phyloP scores from a whole-genome alignment of 1,140 invertebrate genomes.

The Papilio machaon region DNA sequence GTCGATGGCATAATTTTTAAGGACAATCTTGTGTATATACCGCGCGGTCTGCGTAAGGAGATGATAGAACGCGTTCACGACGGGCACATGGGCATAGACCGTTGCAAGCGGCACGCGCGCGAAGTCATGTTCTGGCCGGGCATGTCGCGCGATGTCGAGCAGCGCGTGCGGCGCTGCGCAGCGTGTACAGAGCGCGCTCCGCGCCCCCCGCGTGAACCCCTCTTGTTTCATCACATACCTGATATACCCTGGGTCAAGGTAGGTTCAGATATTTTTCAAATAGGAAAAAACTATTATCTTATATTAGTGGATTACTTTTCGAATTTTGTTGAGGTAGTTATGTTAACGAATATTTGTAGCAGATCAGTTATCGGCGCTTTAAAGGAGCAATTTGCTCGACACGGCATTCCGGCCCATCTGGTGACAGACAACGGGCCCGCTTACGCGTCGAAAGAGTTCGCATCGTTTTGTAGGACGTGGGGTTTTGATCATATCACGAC shows the following conservation, averaged over 20 bases:
- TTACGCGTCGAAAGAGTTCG: slow-evolving; percentile 66
- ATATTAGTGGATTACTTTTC: slow-evolving; percentile 47
- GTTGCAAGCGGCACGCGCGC: no score
- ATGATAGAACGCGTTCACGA: no score
- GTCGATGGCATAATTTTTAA: no score
- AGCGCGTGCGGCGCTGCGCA: no score
- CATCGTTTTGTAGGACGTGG: slow-evolving; percentile 65
- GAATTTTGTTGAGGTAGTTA: slow-evolving; percentile 47
- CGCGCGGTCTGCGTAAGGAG: neutral
- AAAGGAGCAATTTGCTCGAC: slow-evolving; percentile 60
- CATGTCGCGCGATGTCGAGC: no score
- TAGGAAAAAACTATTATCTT: slow-evolving; percentile 40
- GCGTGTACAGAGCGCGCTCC: no score
- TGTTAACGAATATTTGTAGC: slow-evolving; percentile 36
- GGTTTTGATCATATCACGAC: slow-evolving; percentile 64
- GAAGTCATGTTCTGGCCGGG: no score
- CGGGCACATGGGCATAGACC: no score
- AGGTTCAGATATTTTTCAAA: slow-evolving; percentile 53
- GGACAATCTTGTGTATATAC: no score
- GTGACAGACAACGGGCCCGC: slow-evolving; percentile 71
- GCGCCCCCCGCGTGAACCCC: no score
- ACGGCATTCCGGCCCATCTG: slow-evolving; percentile 62
- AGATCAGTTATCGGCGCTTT: slow-evolving; percentile 38
- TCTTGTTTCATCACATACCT: slow-evolving; percentile 50
- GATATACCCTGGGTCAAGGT: slow-evolving; percentile 53